Evolutionary conservation across 2,888 invertebrate species (phyloP).

Genomic region (Atrina japonica): DNA sequence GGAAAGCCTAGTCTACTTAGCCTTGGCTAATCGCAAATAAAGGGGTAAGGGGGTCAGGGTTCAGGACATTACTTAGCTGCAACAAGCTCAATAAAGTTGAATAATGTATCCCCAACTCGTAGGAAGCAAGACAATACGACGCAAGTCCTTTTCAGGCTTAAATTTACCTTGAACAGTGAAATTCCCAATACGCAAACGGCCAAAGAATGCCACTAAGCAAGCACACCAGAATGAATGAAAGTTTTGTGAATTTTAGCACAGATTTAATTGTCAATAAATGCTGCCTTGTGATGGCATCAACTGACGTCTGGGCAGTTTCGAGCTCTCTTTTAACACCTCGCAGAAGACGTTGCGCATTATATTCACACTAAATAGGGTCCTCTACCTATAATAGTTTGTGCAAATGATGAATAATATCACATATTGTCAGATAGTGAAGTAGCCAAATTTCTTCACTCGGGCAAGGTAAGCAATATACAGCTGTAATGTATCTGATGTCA

Average conservation of each 20-base stretch:
- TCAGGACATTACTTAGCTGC: too few species aligned
- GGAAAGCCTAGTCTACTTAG: conserved; percentile 14
- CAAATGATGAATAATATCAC: conserved; percentile 32
- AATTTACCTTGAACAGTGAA: conserved; percentile 1
- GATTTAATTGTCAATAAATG: conserved; percentile 15
- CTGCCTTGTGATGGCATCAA: too few species aligned
- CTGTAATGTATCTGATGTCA: conserved; percentile 8
- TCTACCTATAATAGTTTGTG: conserved; percentile 8
- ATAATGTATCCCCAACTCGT: conserved; percentile 12
- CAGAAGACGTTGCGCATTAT: conserved; percentile 1
- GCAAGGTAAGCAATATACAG: conserved; percentile 18
- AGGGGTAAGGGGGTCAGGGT: too few species aligned
- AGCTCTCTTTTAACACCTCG: conserved; percentile 31
- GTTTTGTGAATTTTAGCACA: background rate
- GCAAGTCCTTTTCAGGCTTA: conserved; percentile 12
- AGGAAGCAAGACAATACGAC: conserved; percentile 16
- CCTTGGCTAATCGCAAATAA: too few species aligned
- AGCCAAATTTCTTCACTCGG: conserved; percentile 19
- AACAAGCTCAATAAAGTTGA: conserved; percentile 18
- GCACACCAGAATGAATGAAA: conserved; percentile 17
- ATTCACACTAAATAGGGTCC: conserved; percentile 16
- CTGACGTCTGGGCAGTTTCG: conserved; percentile 15
- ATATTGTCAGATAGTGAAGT: background rate
- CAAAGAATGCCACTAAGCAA: conserved; percentile 19
- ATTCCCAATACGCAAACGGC: conserved; percentile 10